These are phyloP conservation scores for Romanogobio albipinnatus DNA, from an alignment of 2,113 vertebrate species.

Conservation along the genomic window DNA sequence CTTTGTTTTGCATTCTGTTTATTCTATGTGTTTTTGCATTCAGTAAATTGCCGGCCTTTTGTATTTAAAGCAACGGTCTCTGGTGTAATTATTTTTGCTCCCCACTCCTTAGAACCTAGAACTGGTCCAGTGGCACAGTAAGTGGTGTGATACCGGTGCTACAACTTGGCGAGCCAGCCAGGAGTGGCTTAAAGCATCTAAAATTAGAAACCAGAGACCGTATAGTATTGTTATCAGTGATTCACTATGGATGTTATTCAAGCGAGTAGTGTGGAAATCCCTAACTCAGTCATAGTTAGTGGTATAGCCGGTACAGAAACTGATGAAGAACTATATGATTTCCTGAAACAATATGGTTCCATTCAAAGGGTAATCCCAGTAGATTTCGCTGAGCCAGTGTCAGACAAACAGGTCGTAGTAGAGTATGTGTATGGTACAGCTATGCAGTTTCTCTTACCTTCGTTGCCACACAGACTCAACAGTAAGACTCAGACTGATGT, in stretches of 20 bases:
- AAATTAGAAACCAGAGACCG: neutral
- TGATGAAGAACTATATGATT: constrained; percentile 47
- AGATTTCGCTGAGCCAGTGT: neutral
- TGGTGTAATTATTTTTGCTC: no score
- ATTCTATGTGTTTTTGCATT: no score
- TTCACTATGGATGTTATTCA: constrained; percentile 42
- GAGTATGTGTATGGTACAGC: neutral
- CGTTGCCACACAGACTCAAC: constrained; percentile 21
- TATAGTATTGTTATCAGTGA: no score
- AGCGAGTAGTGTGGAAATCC: constrained; percentile 20
- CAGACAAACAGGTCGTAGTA: neutral
- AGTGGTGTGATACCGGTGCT: no score
- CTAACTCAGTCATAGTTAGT: constrained; percentile 46
- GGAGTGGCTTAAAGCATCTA: neutral
- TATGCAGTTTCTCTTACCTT: neutral
- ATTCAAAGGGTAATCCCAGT: constrained; percentile 37
- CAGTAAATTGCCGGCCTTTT: no score
- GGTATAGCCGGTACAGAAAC: constrained; percentile 30
- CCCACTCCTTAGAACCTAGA: no score
- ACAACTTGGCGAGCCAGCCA: constrained; percentile 1
- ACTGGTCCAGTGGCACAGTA: no score
- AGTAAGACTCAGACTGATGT: neutral
- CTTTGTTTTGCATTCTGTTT: no score
- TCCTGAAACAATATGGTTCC: constrained; percentile 43
- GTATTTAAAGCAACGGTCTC: no score